These are phyloP conservation scores for Lamprologus lemairii DNA, from an alignment of 2,113 vertebrate genomes.

Conservation along the genomic window DNA sequence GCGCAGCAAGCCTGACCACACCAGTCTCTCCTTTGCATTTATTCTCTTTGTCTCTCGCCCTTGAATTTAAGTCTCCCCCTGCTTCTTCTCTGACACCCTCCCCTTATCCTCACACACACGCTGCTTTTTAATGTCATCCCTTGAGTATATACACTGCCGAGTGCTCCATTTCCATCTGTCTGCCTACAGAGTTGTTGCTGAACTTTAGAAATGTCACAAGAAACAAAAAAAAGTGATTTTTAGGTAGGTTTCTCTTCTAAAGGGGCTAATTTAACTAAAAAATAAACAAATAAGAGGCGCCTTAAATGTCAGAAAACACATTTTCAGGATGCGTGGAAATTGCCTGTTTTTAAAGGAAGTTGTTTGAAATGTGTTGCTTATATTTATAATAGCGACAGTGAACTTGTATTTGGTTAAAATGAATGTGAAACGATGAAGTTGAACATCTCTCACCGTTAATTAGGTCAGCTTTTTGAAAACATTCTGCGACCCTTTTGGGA, in stretches of 20 bases:
- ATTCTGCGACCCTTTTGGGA: background rate
- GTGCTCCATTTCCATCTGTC: constrained; percentile 26
- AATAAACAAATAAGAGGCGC: background rate
- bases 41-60: constrained; percentile 17
- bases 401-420: background rate
- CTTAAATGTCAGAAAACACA: background rate
- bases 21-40: background rate
- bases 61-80: background rate
- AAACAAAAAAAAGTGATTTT: background rate
- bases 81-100: background rate
- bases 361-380: background rate
- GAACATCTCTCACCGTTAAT: background rate
- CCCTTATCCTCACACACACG: background rate
- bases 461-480: background rate
- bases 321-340: background rate
- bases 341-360: background rate
- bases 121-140: constrained; percentile 23
- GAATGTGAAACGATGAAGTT: background rate
- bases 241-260: background rate
- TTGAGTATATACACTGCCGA: constrained; percentile 1
- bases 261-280: background rate
- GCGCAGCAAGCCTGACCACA: background rate
- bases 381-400: background rate
- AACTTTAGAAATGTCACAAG: constrained; percentile 22
- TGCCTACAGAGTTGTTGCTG: constrained; percentile 2